Percentiles rank a stretch among this genome's conserved stretches.
Evolutionary conservation across 2,113 vertebrate species (phyloP).

Genomic region (Monarcha castaneiventris): DNA sequence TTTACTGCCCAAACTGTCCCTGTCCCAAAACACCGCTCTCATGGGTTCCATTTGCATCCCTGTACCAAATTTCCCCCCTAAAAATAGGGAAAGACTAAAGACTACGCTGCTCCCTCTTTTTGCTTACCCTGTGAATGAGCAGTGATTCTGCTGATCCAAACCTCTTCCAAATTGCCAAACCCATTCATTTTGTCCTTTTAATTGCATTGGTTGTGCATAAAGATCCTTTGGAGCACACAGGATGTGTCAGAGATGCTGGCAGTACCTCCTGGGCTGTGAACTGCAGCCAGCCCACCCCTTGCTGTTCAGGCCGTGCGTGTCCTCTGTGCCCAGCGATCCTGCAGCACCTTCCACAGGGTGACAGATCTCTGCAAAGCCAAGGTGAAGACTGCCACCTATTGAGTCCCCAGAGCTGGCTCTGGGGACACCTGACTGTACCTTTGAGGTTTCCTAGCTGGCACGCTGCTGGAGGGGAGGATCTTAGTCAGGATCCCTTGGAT

Average conservation of each 20-base stretch:
- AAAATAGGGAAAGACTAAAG: neutral
- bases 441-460: neutral
- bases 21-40: neutral
- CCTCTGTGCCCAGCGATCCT: neutral
- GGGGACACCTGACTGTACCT: neutral
- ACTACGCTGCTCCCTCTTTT: neutral
- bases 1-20: neutral
- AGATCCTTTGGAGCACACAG: neutral
- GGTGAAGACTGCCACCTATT: conserved; percentile 57
- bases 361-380: neutral
- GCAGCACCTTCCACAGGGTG: neutral
- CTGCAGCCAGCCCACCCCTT: neutral
- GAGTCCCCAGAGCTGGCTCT: neutral
- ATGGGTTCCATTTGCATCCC: neutral
- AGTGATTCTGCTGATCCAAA: neutral
- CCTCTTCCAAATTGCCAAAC: neutral
- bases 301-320: neutral
- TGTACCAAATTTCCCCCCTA: neutral
- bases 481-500: neutral
- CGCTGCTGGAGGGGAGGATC: neutral
- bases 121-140: neutral
- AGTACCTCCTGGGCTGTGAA: neutral
- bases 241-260: neutral
- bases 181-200: neutral
- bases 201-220: neutral